phyloP scores from a whole-genome alignment of 2,113 vertebrate genomes.

The Lepisosteus oculatus region DNA sequence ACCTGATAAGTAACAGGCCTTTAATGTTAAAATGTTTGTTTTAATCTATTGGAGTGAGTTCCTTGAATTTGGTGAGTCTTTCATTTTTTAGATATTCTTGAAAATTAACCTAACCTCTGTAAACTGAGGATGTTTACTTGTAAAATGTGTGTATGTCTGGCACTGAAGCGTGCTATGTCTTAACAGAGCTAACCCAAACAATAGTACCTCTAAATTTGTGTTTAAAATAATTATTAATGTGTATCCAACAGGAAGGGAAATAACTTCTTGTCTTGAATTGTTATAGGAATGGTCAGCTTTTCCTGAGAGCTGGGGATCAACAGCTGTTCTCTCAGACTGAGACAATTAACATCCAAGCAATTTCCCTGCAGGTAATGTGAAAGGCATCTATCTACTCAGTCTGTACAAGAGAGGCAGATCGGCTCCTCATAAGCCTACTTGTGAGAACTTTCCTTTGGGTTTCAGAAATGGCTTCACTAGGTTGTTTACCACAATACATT shows the following conservation, averaged over 20 bases:
- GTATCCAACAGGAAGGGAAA: background rate
- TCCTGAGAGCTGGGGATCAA: slow-evolving; percentile 70
- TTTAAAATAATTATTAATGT: background rate
- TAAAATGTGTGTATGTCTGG: background rate
- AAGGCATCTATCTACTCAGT: too few relatives aligned
- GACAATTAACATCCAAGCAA: slow-evolving; percentile 69
- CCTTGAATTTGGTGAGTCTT: too few relatives aligned
- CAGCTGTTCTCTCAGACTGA: slow-evolving; percentile 70
- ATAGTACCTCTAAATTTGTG: background rate
- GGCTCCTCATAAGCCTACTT: too few relatives aligned
- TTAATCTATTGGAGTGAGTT: too few relatives aligned
- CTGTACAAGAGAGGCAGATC: too few relatives aligned
- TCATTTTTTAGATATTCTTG: background rate
- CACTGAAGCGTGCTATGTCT: background rate
- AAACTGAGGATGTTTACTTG: too few relatives aligned
- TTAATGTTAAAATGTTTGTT: too few relatives aligned
- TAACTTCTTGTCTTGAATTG: slow-evolving; percentile 9
- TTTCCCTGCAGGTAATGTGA: slow-evolving; percentile 82
- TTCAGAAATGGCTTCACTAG: too few relatives aligned
- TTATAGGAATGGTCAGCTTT: slow-evolving; percentile 78
- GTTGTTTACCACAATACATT: too few relatives aligned
- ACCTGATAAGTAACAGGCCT: too few relatives aligned
- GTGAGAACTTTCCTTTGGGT: too few relatives aligned
- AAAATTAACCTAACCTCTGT: background rate
- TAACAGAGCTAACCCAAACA: background rate